A percentile compares a stretch with the other conserved stretches of the same genome.
Evolutionary conservation across 2,113 vertebrate genomes (phyloP).

Genomic region (Pelvicachromis taeniatus): DNA sequence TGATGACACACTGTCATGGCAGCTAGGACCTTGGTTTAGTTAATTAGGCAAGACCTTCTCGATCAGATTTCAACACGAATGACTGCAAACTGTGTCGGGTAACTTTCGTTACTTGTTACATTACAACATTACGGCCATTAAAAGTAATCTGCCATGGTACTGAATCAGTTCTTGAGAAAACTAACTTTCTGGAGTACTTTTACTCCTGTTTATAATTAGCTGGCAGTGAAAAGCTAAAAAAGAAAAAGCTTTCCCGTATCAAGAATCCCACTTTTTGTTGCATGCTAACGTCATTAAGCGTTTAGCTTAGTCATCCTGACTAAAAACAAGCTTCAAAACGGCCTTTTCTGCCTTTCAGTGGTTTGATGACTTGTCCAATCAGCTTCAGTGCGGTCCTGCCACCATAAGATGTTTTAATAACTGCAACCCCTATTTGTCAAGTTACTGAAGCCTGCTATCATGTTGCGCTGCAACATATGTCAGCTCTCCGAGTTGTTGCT

Average conservation of each 20-base stretch:
- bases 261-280: background rate
- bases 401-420: conserved; percentile 30
- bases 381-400: background rate
- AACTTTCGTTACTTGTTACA: background rate
- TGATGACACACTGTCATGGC: background rate
- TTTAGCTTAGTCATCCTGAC: background rate
- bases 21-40: background rate
- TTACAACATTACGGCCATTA: background rate
- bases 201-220: background rate
- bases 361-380: background rate
- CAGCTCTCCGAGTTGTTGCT: conserved; percentile 33
- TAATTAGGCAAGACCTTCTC: background rate
- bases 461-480: conserved; percentile 60
- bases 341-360: background rate
- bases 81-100: background rate
- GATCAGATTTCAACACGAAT: background rate
- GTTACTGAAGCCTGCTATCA: conserved; percentile 44
- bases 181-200: background rate
- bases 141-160: background rate
- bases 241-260: background rate
- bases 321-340: background rate
- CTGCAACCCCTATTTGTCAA: conserved; percentile 46
- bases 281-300: background rate
- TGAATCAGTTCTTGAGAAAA: background rate
- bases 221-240: background rate